phyloP scores from a whole-genome alignment of 2,113 vertebrate species.

The Thunnus thynnus region DNA sequence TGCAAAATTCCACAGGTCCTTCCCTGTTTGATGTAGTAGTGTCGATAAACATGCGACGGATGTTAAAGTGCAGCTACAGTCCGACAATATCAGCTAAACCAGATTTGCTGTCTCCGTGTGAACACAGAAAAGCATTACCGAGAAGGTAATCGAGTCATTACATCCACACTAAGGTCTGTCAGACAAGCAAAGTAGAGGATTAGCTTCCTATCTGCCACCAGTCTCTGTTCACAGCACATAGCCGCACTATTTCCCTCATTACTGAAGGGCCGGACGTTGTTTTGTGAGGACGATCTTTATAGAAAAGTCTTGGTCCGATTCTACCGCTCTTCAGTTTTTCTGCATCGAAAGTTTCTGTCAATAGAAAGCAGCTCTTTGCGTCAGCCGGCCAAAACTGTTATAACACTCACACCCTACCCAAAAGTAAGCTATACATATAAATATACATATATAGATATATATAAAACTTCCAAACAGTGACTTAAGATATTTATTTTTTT shows the following conservation, averaged over 20 bases:
- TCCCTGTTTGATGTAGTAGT: conserved; percentile 9
- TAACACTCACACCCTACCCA: conserved; percentile 84
- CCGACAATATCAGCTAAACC: not conserved
- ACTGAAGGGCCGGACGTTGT: conserved; percentile 17
- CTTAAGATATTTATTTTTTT: conserved; percentile 92
- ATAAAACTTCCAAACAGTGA: conserved; percentile 82
- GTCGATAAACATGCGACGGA: conserved; percentile 22
- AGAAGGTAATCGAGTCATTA: not conserved
- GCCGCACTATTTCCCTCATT: conserved; percentile 12
- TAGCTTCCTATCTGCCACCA: not conserved
- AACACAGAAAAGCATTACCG: not conserved
- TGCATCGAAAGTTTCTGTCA: conserved; percentile 19
- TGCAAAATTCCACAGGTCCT: conserved; percentile 32
- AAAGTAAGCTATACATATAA: conserved; percentile 89
- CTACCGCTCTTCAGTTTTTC: conserved; percentile 27
- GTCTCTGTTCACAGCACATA: conserved; percentile 22
- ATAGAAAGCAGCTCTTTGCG: conserved; percentile 43
- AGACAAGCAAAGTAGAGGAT: not conserved
- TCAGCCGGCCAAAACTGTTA: conserved; percentile 63
- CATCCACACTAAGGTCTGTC: conserved; percentile 11
- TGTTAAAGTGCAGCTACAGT: conserved; percentile 24
- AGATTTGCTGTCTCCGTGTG: not conserved
- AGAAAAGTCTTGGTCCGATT: conserved; percentile 16
- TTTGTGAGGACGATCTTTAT: conserved; percentile 13
- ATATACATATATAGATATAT: conserved; percentile 79